These are phyloP conservation scores for Achlya flavicornis DNA, from an alignment of 2,888 invertebrate genomes.

Conservation along the genomic window DNA sequence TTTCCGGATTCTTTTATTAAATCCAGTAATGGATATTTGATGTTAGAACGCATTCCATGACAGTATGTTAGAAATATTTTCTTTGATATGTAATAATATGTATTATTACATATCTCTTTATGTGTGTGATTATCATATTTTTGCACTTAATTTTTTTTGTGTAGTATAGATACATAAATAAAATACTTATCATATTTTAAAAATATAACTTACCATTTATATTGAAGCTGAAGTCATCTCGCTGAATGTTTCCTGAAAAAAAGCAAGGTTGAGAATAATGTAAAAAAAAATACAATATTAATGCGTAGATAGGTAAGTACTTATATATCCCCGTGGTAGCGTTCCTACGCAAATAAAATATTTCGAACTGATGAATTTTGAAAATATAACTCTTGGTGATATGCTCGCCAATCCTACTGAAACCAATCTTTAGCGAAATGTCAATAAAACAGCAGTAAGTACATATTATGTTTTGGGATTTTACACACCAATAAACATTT, in stretches of 20 bases:
- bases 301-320: background rate
- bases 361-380: too few relatives aligned
- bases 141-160: background rate
- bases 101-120: background rate
- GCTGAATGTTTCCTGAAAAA: conserved; percentile 65
- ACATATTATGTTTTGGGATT: too few relatives aligned
- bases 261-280: conserved; percentile 17
- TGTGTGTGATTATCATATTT: background rate
- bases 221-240: conserved; percentile 51
- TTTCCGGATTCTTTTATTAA: conserved; percentile 19
- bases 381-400: too few relatives aligned
- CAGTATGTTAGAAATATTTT: conserved; percentile 2
- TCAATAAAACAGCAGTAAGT: too few relatives aligned
- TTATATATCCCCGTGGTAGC: too few relatives aligned
- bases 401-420: background rate
- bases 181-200: background rate
- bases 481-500: too few relatives aligned
- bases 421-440: background rate
- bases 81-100: background rate
- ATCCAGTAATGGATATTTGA: conserved; percentile 9
- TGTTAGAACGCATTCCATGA: conserved; percentile 14
- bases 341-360: too few relatives aligned
- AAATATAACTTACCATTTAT: conserved; percentile 60
- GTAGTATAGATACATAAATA: background rate
- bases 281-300: background rate